phyloP scores from a whole-genome alignment of 2,113 vertebrate genomes.

The Tragelaphus strepsiceros region DNA sequence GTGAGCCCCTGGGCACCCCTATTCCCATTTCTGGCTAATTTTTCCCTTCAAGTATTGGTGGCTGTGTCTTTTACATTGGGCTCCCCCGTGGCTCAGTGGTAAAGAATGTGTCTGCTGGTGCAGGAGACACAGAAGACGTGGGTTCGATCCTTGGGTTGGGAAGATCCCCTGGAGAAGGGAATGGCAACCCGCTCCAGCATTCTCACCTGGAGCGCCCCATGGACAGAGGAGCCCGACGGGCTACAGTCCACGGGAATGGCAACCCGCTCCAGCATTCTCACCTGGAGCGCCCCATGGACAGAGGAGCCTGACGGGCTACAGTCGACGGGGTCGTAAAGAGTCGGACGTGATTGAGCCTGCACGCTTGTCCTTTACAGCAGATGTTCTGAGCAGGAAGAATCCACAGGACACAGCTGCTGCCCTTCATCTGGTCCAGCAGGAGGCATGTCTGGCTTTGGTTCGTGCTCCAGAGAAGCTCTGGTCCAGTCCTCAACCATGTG shows the following conservation, averaged over 20 bases:
- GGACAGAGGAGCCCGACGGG: not conserved
- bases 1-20: not conserved
- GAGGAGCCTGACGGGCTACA: not conserved
- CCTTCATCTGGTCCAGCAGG: rapidly evolving
- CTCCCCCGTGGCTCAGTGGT: not conserved
- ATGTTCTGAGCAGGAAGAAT: rapidly evolving
- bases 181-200: not conserved
- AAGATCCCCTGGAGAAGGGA: not conserved
- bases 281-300: not conserved
- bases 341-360: not conserved
- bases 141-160: not conserved
- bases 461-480: not conserved
- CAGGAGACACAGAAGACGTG: not conserved
- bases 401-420: not conserved
- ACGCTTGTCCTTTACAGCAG: not conserved
- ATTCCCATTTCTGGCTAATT: not conserved
- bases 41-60: not conserved
- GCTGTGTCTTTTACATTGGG: not conserved
- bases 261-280: not conserved
- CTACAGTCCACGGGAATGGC: not conserved
- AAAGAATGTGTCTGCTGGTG: not conserved
- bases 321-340: not conserved
- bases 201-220: not conserved
- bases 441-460: no score
- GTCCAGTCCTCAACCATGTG: no score